A percentile compares a stretch with the other conserved stretches of the same genome.
Evolutionary conservation across 2,888 invertebrate genomes (phyloP).

Genomic region (Halocaridina rubra): DNA sequence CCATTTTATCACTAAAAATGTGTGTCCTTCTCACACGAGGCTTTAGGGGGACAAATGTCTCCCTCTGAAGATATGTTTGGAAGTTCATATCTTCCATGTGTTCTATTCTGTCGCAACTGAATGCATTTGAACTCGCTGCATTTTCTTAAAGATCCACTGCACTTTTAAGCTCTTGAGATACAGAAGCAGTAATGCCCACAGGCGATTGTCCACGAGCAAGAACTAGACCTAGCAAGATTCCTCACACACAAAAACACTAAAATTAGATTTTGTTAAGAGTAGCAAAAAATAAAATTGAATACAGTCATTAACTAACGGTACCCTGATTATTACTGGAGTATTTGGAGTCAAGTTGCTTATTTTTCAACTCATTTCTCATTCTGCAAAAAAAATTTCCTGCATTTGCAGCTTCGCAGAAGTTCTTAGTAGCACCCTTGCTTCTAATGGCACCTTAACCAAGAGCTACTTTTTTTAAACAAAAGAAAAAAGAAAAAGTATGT

Average conservation of each 20-base stretch:
- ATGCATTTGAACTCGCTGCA: slow-evolving; percentile 9
- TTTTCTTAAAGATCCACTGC: slow-evolving; percentile 40
- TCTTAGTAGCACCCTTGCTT: slow-evolving; percentile 42
- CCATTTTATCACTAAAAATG: background rate
- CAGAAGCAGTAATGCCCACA: slow-evolving; percentile 51
- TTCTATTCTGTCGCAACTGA: slow-evolving; percentile 24
- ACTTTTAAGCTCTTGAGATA: slow-evolving; percentile 44
- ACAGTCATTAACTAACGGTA: slow-evolving; percentile 54
- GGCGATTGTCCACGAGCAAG: slow-evolving; percentile 50
- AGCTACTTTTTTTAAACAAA: too few species aligned
- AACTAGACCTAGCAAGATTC: slow-evolving; percentile 22
- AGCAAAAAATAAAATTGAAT: slow-evolving; percentile 37
- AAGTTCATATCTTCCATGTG: slow-evolving; percentile 37
- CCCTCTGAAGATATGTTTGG: slow-evolving; percentile 37
- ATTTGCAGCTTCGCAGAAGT: slow-evolving; percentile 20
- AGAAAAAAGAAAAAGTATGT: too few species aligned
- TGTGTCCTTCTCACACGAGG: slow-evolving; percentile 34
- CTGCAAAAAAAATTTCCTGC: background rate
- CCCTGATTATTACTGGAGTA: slow-evolving; percentile 58
- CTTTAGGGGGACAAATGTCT: slow-evolving; percentile 11
- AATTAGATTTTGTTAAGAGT: slow-evolving; percentile 24
- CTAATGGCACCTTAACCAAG: slow-evolving; percentile 39
- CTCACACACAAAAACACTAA: slow-evolving; percentile 18
- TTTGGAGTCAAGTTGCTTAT: slow-evolving; percentile 51
- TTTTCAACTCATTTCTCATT: background rate